Evolutionary conservation across 2,113 vertebrate genomes (phyloP).

Genomic region (Girardinichthys multiradiatus): DNA sequence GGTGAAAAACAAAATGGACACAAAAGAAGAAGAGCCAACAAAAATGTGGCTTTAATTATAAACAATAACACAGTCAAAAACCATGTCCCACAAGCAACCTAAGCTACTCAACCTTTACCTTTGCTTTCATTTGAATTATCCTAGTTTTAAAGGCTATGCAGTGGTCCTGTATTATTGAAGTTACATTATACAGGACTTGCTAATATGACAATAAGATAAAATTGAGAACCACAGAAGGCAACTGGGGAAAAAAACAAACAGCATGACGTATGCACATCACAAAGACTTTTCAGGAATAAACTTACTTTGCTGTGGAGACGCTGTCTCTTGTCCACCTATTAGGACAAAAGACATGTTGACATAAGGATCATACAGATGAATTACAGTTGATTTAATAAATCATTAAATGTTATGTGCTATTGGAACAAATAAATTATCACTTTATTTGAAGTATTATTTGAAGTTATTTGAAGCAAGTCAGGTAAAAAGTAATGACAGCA

Average conservation of each 20-base stretch:
- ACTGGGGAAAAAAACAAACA: too few relatives aligned
- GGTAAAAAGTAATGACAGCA: background rate
- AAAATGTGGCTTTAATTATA: too few relatives aligned
- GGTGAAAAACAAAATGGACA: too few relatives aligned
- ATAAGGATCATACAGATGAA: background rate
- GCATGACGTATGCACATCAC: background rate
- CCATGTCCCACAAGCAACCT: too few relatives aligned
- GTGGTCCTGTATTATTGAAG: background rate
- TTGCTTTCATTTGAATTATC: background rate
- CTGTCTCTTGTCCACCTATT: constrained; percentile 89
- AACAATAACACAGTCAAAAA: too few relatives aligned
- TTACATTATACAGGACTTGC: background rate
- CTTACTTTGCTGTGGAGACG: constrained; percentile 88
- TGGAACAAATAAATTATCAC: background rate
- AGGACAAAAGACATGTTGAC: constrained; percentile 2
- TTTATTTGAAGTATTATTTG: background rate
- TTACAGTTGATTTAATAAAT: background rate
- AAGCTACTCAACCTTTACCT: background rate
- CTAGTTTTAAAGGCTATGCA: background rate
- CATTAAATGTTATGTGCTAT: background rate
- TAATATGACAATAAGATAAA: background rate
- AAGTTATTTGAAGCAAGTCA: too few relatives aligned
- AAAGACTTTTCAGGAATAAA: constrained; percentile 2
- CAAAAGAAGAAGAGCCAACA: too few relatives aligned
- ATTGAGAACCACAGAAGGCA: too few relatives aligned